Base-by-base conservation (phyloP, 2,888 invertebrate species). In the Tiliacea citrago region DNA sequence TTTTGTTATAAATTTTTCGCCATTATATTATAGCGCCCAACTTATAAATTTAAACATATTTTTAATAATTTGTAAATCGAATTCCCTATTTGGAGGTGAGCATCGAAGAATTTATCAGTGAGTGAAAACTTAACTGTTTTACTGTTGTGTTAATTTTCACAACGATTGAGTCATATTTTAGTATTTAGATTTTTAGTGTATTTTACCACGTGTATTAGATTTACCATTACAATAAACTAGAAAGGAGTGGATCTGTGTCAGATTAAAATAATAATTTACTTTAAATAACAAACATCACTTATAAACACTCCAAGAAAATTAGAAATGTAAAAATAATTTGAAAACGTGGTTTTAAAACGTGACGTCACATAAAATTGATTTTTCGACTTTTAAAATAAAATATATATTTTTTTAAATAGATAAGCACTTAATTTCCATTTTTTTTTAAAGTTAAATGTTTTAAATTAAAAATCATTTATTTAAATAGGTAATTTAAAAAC, bases 121-220 rank as follows among this genome's bases (percentile, higher is more conserved):
- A 53, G 60, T 67, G 47, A 24, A 45, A 68, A 24, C 16, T 55
- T 57, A 51, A 13, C 16, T 18, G 51, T 82, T 81, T 77, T 61
- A 66, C 35, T 42, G 93, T 94, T 94, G 94, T 92, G 92, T 90
- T 89, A 77, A 75, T 70, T 75, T 78, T 75, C 90, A 90, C 93
- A 94, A 93, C 92, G 87, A 91, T 90, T 90, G 91, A 95, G 95
- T 95, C 95, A 95, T 91, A 91, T 66, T 76, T 81, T 88, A 87
- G 86, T 75, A 61, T 49, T 88, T 91, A 92, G 87, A 69, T 72
- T 85, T 88, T 88, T 89, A 87, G 91, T 91, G 53, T 79, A 79
- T 92, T 81, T 90, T 93, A 94, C 92, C 92, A 92, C 35, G 73
- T 86, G 74, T 88, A 84, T 90, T 91, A 90, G 81, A 86, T 82